Evolutionary conservation across 2,888 invertebrate species (phyloP), one percentile per base, ranked within the genome.

Genomic region (Trypoxylon attenuatum): DNA sequence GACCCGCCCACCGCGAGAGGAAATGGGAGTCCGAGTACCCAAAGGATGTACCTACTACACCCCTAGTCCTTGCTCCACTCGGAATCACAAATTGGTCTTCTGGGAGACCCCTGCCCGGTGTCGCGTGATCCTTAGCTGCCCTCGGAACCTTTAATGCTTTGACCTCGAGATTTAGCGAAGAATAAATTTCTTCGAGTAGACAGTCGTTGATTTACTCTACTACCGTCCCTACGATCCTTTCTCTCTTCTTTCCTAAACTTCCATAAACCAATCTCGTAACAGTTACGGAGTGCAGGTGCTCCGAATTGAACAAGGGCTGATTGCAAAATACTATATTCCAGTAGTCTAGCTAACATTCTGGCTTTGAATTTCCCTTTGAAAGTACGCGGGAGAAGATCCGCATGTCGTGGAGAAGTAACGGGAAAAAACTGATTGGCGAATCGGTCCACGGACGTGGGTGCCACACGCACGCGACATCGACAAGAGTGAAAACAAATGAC

Each of bases 401-500:
- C n/a, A 33, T 13, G 33, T 10, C 33, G 33, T 6, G 23, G 23
- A 23, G 25, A n/a, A 23, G 45, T 21, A 43, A n/a, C 43, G 21
- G 21, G n/a, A 8, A 43, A 2, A 21, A 43, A 43, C 19, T n/a
- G n/a, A 19, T 19, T 21, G 19, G 4, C 19, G 19, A n/a, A 10
- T 45, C 45, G 13, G 25, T n/a, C n/a, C n/a, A n/a, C n/a, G n/a
- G n/a, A n/a, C n/a, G n/a, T 8, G 23, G 15, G 13, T 23, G 25
- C 51, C 43, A 6, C 19, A 18, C 51, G 45, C 27, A 55, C 0
- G 5, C 8, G 5, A 13, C 33, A 10, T 29, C 33, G 33, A 1
- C 33, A 0, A 8, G 47, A 77, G 76, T 72, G 71, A 76, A 78
- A 78, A 77, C 70, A 77, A 81, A 80, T 76, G 71, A 76, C 75